These are phyloP conservation scores for Oreochromis aureus DNA, from an alignment of 2,113 vertebrate species.

Conservation along the genomic window DNA sequence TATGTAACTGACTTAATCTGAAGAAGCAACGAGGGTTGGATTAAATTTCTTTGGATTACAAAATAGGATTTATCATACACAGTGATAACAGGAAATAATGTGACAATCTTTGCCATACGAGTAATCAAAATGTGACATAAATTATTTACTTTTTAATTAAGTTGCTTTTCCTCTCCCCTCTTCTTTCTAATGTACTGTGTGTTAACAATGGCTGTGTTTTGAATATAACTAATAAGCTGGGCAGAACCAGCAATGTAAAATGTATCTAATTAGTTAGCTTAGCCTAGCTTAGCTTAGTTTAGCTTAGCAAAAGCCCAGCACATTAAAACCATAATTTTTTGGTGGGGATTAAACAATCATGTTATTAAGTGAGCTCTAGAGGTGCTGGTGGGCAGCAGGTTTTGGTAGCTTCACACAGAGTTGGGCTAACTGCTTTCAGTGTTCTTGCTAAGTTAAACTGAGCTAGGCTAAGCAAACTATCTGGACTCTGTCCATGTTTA, in stretches of 20 bases:
- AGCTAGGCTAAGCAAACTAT: not conserved
- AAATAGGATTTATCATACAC: not conserved
- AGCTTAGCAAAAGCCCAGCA: not conserved
- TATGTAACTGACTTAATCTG: not conserved
- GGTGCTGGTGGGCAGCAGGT: not conserved
- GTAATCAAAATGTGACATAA: not conserved
- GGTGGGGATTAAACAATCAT: not conserved
- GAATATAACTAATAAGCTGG: not conserved
- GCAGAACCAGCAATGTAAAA: not conserved
- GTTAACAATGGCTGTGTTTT: not conserved
- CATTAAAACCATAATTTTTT: not conserved
- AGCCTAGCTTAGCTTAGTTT: not conserved
- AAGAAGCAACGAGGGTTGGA: not conserved
- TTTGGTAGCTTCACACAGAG: not conserved
- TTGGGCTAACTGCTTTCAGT: not conserved
- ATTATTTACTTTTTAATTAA: not conserved
- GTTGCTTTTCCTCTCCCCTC: not conserved
- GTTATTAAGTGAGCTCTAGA: not conserved
- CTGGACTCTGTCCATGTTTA: not conserved
- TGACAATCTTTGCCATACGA: not conserved
- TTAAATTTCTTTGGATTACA: not conserved
- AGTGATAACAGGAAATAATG: not conserved
- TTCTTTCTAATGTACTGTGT: not conserved
- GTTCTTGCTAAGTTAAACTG: not conserved
- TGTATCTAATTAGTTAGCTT: not conserved